These are phyloP conservation scores for Pyrgus malvae DNA, from an alignment of 2,888 invertebrate species.

Conservation along the genomic window DNA sequence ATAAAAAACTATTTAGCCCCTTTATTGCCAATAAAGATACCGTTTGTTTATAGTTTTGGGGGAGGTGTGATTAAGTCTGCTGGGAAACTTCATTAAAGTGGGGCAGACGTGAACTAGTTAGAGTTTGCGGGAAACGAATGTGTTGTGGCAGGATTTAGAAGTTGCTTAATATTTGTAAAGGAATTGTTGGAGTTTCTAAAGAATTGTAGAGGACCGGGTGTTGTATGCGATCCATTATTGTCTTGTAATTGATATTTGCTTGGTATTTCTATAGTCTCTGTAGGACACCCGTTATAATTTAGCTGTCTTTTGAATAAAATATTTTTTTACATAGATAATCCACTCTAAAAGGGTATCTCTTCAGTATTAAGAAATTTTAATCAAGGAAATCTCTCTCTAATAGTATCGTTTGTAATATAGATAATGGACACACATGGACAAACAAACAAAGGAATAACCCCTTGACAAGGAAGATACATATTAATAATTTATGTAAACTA, in stretches of 20 bases:
- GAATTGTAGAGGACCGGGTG: conserved; percentile 5
- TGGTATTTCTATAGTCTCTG: no score
- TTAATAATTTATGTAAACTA: no score
- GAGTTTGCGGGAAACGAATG: conserved; percentile 26
- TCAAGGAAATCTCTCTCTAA: no score
- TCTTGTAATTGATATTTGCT: background rate
- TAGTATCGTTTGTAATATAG: no score
- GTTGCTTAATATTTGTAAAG: conserved; percentile 27
- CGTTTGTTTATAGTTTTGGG: conserved; percentile 29
- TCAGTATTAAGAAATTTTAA: no score
- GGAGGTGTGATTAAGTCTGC: conserved; percentile 28
- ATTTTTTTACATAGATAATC: no score
- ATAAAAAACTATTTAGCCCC: conserved; percentile 31
- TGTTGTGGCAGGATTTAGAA: conserved; percentile 24
- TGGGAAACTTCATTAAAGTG: conserved; percentile 25
- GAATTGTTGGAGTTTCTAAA: conserved; percentile 18
- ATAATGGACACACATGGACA: no score
- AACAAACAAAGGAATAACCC: no score
- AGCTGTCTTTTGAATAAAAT: no score
- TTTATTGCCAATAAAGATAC: conserved; percentile 29
- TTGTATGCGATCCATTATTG: conserved; percentile 19
- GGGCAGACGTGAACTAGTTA: conserved; percentile 25
- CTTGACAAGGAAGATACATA: no score
- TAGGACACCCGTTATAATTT: no score
- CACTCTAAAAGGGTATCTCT: no score